Evolutionary conservation across 2,888 invertebrate genomes (phyloP).

Genomic region (Eumerus sabulonum): DNA sequence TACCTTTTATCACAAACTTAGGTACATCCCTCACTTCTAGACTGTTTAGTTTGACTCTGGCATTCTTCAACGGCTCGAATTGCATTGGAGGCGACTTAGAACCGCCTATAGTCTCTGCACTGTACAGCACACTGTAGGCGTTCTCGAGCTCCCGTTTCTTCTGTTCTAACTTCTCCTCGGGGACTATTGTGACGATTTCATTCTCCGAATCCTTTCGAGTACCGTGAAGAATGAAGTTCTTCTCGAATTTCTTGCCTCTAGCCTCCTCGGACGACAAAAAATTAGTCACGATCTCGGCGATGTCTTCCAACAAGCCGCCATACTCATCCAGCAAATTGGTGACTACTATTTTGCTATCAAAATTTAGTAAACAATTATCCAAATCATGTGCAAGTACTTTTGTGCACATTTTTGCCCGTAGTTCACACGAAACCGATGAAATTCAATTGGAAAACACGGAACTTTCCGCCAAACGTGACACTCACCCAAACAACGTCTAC

Average conservation of each 20-base stretch:
- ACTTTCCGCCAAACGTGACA: background rate
- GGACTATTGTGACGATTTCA: conserved; percentile 74
- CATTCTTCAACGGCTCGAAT: conserved; percentile 73
- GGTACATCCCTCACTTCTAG: conserved; percentile 47
- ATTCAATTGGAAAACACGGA: conserved; percentile 1
- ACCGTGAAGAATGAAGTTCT: conserved; percentile 70
- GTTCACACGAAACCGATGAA: background rate
- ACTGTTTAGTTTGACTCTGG: conserved; percentile 70
- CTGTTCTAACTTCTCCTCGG: conserved; percentile 72
- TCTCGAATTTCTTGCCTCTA: conserved; percentile 72
- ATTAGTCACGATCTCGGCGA: conserved; percentile 71
- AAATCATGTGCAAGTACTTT: conserved; percentile 72
- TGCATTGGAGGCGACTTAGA: conserved; percentile 72
- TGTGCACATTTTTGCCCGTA: conserved; percentile 19
- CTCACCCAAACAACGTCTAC: background rate
- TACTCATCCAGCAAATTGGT: conserved; percentile 76
- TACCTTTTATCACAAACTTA: conserved; percentile 30
- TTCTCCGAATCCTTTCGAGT: conserved; percentile 47
- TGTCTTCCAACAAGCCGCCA: conserved; percentile 73
- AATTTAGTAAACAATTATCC: conserved; percentile 74
- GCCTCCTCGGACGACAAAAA: conserved; percentile 72
- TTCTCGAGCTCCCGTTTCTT: conserved; percentile 72
- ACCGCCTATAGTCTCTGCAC: conserved; percentile 75
- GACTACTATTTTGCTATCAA: conserved; percentile 74
- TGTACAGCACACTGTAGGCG: conserved; percentile 73